Evolutionary conservation across 2,797 vertebrate genomes (phyloP).

Genomic region (Hapalemur alaotrensis): DNA sequence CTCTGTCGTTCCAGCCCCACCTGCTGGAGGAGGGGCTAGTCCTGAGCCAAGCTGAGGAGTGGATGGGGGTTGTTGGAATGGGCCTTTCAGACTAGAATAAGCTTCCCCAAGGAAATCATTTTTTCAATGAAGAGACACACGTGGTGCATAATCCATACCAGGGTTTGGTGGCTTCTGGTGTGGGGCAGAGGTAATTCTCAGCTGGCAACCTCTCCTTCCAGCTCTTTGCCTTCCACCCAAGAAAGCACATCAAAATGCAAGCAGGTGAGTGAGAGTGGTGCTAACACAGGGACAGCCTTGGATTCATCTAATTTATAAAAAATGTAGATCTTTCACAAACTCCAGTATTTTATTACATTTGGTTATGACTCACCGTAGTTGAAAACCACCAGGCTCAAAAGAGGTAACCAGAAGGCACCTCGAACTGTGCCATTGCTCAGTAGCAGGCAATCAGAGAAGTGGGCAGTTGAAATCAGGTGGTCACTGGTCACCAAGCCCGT

Average conservation of each 20-base stretch:
- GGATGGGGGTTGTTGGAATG: not conserved
- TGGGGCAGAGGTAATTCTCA: not conserved
- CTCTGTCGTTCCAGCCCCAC: not conserved
- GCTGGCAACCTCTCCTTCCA: not conserved
- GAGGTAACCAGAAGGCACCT: not conserved
- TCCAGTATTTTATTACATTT: constrained; percentile 1
- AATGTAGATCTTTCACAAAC: not conserved
- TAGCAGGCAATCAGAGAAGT: not conserved
- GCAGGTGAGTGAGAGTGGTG: not conserved
- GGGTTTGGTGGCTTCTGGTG: not conserved
- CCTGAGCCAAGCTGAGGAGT: not conserved
- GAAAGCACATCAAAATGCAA: not conserved
- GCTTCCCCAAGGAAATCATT: not conserved
- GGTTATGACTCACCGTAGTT: not conserved
- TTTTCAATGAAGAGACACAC: not conserved
- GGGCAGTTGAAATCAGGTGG: not conserved
- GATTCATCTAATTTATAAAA: not conserved
- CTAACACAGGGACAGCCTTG: not conserved
- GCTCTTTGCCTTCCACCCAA: not conserved
- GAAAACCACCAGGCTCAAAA: not conserved
- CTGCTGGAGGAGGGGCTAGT: not conserved
- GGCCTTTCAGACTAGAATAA: not conserved
- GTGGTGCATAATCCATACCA: fast-evolving
- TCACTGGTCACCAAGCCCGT: not conserved
- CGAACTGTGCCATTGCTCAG: fast-evolving